These are phyloP conservation scores for Atta cephalotes DNA, from an alignment of 1,140 invertebrate genomes.

Conservation along the genomic window DNA sequence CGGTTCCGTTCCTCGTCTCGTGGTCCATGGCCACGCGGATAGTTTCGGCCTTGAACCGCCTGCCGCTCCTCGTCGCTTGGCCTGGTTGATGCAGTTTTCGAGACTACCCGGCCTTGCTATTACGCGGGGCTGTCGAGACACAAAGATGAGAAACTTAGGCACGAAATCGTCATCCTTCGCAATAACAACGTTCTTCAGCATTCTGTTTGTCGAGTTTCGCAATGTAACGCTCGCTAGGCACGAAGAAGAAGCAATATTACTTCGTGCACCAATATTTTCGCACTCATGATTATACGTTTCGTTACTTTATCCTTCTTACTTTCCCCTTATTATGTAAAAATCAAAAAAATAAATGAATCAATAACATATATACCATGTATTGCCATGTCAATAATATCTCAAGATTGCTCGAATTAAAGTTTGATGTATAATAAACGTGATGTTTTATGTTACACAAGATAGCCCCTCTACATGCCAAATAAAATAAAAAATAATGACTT, in stretches of 20 bases:
- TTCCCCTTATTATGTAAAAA: conserved; percentile 5
- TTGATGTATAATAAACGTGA: neutral
- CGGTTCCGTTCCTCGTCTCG: conserved; percentile 83
- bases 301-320: neutral
- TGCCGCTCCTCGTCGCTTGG: conserved; percentile 72
- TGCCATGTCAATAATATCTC: neutral
- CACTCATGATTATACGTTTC: conserved; percentile 24
- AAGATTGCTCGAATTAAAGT: neutral
- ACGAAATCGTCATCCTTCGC: neutral
- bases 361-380: neutral
- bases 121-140: conserved; percentile 65
- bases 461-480: neutral
- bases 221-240: neutral
- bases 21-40: conserved; percentile 83
- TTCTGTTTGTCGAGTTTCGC: neutral
- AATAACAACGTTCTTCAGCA: conserved; percentile 18
- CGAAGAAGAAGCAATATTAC: neutral
- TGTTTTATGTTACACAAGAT: neutral
- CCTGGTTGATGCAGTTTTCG: conserved; percentile 60
- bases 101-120: conserved; percentile 74
- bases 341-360: conserved; percentile 2
- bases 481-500: neutral
- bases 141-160: conserved; percentile 24
- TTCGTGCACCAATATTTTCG: neutral
- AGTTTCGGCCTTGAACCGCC: conserved; percentile 74